Percentiles rank a stretch among this genome's conserved stretches.
phyloP scores from a whole-genome alignment of 2,797 vertebrate species.

The Alouatta caraya region DNA sequence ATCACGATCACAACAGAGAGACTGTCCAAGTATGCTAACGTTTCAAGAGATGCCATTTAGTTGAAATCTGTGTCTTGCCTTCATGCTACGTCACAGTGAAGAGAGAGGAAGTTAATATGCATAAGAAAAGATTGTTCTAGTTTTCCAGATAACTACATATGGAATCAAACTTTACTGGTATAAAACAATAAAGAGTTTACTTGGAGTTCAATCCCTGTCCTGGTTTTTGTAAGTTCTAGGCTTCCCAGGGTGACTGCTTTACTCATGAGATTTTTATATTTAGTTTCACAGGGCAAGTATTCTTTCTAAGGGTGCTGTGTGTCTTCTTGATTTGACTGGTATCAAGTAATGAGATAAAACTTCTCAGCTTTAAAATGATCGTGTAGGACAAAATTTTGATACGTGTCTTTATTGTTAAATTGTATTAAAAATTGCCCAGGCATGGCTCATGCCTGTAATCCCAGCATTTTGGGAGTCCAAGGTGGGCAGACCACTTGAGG shows the following conservation, averaged over 20 bases:
- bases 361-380: constrained; percentile 20
- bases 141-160: constrained; percentile 15
- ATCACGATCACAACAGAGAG: not conserved
- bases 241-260: not conserved
- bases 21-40: not conserved
- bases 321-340: not conserved
- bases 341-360: not conserved
- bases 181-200: not conserved
- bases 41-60: not conserved
- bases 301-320: not conserved
- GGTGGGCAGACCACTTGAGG: not conserved
- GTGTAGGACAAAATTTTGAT: not conserved
- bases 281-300: not conserved
- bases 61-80: not conserved
- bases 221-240: not conserved
- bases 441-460: not conserved
- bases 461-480: not conserved
- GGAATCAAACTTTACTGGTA: not conserved
- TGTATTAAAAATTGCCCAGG: not conserved
- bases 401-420: not conserved
- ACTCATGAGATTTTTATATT: not conserved
- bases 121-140: not conserved
- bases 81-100: not conserved
- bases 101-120: not conserved
- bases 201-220: not conserved